Base-by-base conservation (phyloP, 2,797 vertebrate genomes). In the Microctenopoma steveboyesi region DNA sequence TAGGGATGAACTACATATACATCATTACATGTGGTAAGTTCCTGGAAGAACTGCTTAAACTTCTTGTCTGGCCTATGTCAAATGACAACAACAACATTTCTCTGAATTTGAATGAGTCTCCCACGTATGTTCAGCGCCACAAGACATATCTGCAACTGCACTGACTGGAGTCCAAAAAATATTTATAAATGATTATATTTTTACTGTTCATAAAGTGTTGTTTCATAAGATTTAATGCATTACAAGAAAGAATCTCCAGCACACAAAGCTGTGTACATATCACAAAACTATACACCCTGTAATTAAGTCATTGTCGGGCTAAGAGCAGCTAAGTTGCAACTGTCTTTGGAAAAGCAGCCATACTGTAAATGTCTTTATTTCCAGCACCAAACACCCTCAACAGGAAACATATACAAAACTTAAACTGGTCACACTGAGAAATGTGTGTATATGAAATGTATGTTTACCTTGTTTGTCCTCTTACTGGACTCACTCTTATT, bases 401-500 rank as follows among this genome's bases (percentile, higher is more conserved):
- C 14, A 11, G 6, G 2, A 16, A 1, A 37, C 7, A 55, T 6
- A 3, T 4, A 13, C 45, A 66, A 54, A 6, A 43, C 53, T 11
- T 16, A n/a, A 18, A 33, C 18, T 27, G 3, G 11, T 58, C 42
- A 60, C 1, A 16, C 43, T 49, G 22, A 5, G 63, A 14, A 22
- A 52, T 40, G 8, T 25, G 3, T 12, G 28, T 14, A 27, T 15
- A 43, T 25, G 4, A 6, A 53, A 37, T 39, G 15, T 25, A n/a
- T 11, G 2, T 69, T 74, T 84, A 97, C 97, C 95, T 97, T 98
- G 89, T 93, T 95, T 7, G 95, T 90, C 81, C 96, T 98, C 92
- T 95, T 97, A 53, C 93, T 86, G 0, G 95, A 92, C 62, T 98
- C 96, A 0, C 92, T 94, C 92, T 98, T 99, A 80, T 94, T 95